Evolutionary conservation across 2,888 invertebrate species (phyloP).

Genomic region (Thumatha senex): DNA sequence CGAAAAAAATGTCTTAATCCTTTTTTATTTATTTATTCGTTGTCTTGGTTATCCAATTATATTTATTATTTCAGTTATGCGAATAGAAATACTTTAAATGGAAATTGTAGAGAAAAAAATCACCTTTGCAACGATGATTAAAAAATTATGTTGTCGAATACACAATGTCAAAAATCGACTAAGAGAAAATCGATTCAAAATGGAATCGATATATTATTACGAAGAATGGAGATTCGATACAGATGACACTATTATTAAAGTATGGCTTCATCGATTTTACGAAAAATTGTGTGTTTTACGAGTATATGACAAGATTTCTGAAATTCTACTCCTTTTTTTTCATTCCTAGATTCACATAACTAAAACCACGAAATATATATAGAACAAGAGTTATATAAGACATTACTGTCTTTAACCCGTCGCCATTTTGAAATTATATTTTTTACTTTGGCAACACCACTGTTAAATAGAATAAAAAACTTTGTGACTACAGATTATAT

Average conservation of each 20-base stretch:
- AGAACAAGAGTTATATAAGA: constrained; percentile 18
- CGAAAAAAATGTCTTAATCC: constrained; percentile 8
- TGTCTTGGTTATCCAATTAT: constrained; percentile 17
- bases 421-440: constrained; percentile 24
- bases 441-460: constrained; percentile 40
- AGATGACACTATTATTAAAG: too few species aligned
- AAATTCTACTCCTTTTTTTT: too few species aligned
- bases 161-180: background rate
- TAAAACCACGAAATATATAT: constrained; percentile 13
- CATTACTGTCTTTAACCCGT: constrained; percentile 35
- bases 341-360: constrained; percentile 17
- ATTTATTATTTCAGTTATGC: constrained; percentile 17
- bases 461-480: constrained; percentile 38
- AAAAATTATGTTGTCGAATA: too few species aligned
- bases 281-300: too few species aligned
- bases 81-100: background rate
- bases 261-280: too few species aligned
- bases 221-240: too few species aligned
- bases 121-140: too few species aligned
- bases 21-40: constrained; percentile 14
- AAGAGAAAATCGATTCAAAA: too few species aligned
- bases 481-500: constrained; percentile 41
- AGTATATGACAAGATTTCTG: too few species aligned
- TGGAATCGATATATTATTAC: too few species aligned
- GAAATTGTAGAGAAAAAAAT: too few species aligned